Conservation (phyloP, 2,888 invertebrate species). For the Phragmatobia fuliginosa region DNA sequence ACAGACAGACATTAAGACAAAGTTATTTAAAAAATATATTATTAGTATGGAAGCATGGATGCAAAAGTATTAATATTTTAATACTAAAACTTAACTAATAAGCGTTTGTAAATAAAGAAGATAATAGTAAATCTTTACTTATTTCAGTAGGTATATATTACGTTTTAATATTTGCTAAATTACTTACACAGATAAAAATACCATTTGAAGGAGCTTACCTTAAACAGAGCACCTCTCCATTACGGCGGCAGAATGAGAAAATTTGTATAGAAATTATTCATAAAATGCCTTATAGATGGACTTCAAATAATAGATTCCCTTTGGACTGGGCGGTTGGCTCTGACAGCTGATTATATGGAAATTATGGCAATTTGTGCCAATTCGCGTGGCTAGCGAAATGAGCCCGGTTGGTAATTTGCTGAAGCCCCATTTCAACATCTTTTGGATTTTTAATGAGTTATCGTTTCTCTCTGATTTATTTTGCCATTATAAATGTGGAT, state of each 20-base stretch:
- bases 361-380: conserved; percentile 60
- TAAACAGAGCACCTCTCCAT: conserved; percentile 40
- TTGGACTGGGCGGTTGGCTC: conserved; percentile 48
- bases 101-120: neutral
- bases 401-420: conserved; percentile 44
- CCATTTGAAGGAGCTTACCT: conserved; percentile 45
- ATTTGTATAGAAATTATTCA: conserved; percentile 56
- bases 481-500: conserved; percentile 19
- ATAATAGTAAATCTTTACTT: neutral
- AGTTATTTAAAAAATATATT: no score
- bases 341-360: conserved; percentile 64
- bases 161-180: conserved; percentile 24
- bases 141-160: conserved; percentile 13
- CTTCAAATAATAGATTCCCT: conserved; percentile 61
- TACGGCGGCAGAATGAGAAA: conserved; percentile 48
- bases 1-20: no score
- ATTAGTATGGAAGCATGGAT: no score
- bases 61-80: neutral
- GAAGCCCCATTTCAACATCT: conserved; percentile 39
- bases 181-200: conserved; percentile 42
- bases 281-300: conserved; percentile 54
- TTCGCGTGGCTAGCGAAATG: conserved; percentile 47
- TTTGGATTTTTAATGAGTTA: conserved; percentile 48
- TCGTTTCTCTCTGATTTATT: conserved; percentile 40
- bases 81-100: neutral